Percentiles rank a stretch among this genome's conserved stretches.
Conservation (phyloP, 2,888 invertebrate genomes). For the Orchestes rusci region DNA sequence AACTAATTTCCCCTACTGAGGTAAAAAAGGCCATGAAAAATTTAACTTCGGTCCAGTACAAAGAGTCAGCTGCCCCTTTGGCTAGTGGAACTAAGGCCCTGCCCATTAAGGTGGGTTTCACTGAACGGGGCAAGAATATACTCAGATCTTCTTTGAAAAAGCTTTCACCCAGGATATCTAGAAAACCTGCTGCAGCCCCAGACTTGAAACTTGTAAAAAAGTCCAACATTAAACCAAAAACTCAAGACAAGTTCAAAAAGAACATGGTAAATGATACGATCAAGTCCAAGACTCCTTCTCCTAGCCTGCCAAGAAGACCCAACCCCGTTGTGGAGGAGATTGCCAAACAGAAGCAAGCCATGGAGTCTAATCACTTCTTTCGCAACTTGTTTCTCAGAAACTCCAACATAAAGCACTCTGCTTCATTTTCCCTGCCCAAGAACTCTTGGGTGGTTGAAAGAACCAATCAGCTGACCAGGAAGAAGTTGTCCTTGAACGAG, state of each 20-base stretch:
- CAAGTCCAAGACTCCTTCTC: conserved; percentile 32
- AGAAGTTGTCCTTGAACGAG: conserved; percentile 39
- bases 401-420: conserved; percentile 37
- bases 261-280: conserved; percentile 34
- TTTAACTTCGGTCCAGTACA: conserved; percentile 30
- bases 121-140: conserved; percentile 36
- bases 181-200: conserved; percentile 13
- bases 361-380: conserved; percentile 61
- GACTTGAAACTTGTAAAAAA: conserved; percentile 22
- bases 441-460: conserved; percentile 60
- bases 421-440: conserved; percentile 39
- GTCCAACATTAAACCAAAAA: conserved; percentile 4
- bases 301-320: conserved; percentile 33
- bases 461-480: conserved; percentile 57
- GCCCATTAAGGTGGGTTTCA: conserved; percentile 42
- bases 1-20: conserved; percentile 53
- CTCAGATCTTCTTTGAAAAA: conserved; percentile 27
- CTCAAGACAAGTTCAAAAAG: conserved; percentile 36
- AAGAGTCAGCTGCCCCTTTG: conserved; percentile 41
- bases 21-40: conserved; percentile 44
- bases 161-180: conserved; percentile 26
- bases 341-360: conserved; percentile 51
- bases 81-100: conserved; percentile 36
- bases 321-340: conserved; percentile 42
- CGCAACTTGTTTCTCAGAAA: conserved; percentile 56